Base-by-base conservation (phyloP, 2,113 vertebrate species). In the Pitta sordida region DNA sequence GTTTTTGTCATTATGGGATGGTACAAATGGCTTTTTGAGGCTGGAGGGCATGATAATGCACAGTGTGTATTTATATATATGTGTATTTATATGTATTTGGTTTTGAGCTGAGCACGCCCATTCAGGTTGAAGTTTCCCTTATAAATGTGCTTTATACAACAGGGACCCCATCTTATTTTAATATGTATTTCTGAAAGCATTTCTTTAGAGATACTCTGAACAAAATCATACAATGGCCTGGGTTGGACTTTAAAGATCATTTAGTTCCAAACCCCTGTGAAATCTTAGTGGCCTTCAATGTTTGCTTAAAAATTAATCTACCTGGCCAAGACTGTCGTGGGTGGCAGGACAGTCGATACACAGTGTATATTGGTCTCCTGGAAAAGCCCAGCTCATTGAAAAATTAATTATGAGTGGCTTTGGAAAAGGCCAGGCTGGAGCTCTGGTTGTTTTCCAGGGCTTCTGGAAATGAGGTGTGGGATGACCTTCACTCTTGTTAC, bases 391-490 rank as follows among this genome's bases (percentile, higher is more conserved):
- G 10, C 27, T 67, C 30, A 3, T 46, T 29, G 27, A 34, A 34
- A 69, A 76, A 24, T 19, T 2, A 41, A 46, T 70, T 19, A n/a
- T n/a, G n/a, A n/a, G 26, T 0, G 7, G 9, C 55, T 43, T 44
- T 34, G 55, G 68, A 0, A 58, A 83, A 62, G 22, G 18, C 23
- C 22, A 20, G 13, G 13, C 34, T 60, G 59, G 53, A 51, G 44
- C 68, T 64, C 32, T 17, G 44, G 7, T 9, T 39, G n/a, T 36
- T 80, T n/a, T 14, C 20, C 7, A 10, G 69, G 19, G 6, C 15
- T 41, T 41, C 23, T 51, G 62, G 80, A 26, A 48, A 22, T 0
- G 1, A 6, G 3, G 2, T 21, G 27, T 36, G 56, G 44, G 34
- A 23, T 55, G 62, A 37, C 20, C 34, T 55, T 53, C 29, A 53